Percentiles rank a stretch among this genome's conserved stretches.
phyloP scores from a whole-genome alignment of 2,113 vertebrate genomes.

The Craseonycteris thonglongyai region DNA sequence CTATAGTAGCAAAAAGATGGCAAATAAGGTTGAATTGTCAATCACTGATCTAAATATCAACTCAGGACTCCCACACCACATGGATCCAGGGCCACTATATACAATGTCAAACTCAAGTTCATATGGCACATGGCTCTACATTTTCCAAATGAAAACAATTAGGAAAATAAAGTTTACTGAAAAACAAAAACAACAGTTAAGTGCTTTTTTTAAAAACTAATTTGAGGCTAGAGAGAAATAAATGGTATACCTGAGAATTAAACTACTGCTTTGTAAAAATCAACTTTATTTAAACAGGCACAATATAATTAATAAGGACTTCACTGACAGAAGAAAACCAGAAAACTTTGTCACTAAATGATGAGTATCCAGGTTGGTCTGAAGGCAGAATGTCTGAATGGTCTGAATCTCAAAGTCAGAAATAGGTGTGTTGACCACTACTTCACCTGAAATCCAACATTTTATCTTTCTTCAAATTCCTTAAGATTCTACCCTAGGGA shows the following conservation, averaged over 20 bases:
- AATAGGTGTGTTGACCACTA: neutral
- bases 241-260: neutral
- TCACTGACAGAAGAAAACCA: neutral
- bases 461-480: neutral
- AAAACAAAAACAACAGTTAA: neutral
- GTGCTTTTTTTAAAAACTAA: neutral
- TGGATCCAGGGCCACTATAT: neutral
- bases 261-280: neutral
- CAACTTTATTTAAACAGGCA: neutral
- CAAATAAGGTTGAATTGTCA: neutral
- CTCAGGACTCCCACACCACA: neutral
- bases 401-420: neutral
- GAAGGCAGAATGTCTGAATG: neutral
- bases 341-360: neutral
- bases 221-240: neutral
- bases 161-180: neutral
- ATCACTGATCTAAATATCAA: neutral
- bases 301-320: slow-evolving; percentile 1
- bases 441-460: neutral
- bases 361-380: neutral
- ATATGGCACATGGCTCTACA: neutral
- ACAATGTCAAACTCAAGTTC: neutral
- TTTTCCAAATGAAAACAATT: neutral
- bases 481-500: neutral
- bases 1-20: neutral